Base-by-base conservation (phyloP, 2,113 vertebrate species). In the Vidua chalybeata region DNA sequence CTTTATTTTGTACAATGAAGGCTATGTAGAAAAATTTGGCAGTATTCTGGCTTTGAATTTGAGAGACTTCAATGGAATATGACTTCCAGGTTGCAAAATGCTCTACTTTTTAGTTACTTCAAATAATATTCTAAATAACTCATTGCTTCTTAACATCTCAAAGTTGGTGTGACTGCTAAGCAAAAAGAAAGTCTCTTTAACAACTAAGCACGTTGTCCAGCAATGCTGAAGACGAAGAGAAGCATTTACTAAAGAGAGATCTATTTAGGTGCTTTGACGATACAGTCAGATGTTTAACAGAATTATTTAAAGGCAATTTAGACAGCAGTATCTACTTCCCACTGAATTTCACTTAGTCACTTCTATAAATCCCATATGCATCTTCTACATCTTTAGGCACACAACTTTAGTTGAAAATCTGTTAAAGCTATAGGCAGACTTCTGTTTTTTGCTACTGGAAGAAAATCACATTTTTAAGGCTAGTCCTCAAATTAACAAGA, bases 281-380 rank as follows among this genome's bases (percentile, higher is more conserved):
- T 73, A 39, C 24, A 80, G 78, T 93, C 87, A 91, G 62, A 82
- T 82, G 66, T 88, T 86, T 94, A 97, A 74, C 49, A 69, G 71
- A 93, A 91, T 93, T 96, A 91, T 91, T 93, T 89, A 94, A 93
- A 97, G 75, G 45, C 58, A 84, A 49, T 72, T 96, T 85, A 85
- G 49, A 24, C 54, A 93, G 82, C 82, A 88, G 27, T 73, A 72
- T 64, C 62, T 95, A 13, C 92, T 93, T 92, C 79, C 90, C 88
- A 95, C 82, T 85, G 73, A 96, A 81, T 82, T 95, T 92, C 87
- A 91, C 78, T 85, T 93, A 83, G 87, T 89, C 87, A 92, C 46
- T 92, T 91, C 71, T 94, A 49, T 63, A 85, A 93, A 87, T 82
- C 74, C 69, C 74, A 72, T 81, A 72, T 91, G 52, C 56, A 84